Evolutionary conservation across 2,888 invertebrate species (phyloP), one percentile per base, ranked within the genome.

Genomic region (Hartigia nigra): DNA sequence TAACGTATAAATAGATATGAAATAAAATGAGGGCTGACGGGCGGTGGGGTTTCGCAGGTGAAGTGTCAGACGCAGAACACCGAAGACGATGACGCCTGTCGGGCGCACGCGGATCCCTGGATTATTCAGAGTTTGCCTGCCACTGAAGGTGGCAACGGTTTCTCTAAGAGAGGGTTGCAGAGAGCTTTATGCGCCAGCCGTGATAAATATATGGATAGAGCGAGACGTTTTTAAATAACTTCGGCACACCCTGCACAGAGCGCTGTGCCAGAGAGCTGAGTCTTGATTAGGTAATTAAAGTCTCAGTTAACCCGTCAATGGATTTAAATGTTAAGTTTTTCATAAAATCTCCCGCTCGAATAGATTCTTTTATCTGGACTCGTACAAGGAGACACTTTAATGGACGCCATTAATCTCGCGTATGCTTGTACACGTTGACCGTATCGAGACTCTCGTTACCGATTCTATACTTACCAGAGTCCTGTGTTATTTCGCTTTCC

Each of bases 301-400:
- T 23, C 4, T 0, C 14, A 23, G 23, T 55, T 9, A 2, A 23
- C 2, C 23, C 23, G 74, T 55, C 76, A 74, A 80, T 78, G 80
- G 78, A 75, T 81, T 23, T 55, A 23, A 23, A 23, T 14, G 23
- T 23, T 14, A 9, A 23, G n/a, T 23, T 55, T 23, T 3, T 1
- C 23, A 81, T 85, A 83, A 86, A 88, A 88, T 89, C 86, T 85
- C 55, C 14, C 35, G 2, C 23, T 82, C 86, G 86, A 84, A 83
- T 87, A 84, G 85, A 81, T 79, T 81, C 83, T 81, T 85, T 85
- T 82, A 87, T 87, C 85, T 87, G 85, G 83, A 87, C 86, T 85
- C 81, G 84, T 23, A 55, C 23, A 23, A 23, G 77, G 81, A 78
- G 81, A 81, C 83, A 85, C 84, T 84, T 83, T 85, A 86, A 87